Evolutionary conservation across 37 sponge, comb jelly and placozoan species (phyloP).

Genomic region (Lycopodina hypogea): DNA sequence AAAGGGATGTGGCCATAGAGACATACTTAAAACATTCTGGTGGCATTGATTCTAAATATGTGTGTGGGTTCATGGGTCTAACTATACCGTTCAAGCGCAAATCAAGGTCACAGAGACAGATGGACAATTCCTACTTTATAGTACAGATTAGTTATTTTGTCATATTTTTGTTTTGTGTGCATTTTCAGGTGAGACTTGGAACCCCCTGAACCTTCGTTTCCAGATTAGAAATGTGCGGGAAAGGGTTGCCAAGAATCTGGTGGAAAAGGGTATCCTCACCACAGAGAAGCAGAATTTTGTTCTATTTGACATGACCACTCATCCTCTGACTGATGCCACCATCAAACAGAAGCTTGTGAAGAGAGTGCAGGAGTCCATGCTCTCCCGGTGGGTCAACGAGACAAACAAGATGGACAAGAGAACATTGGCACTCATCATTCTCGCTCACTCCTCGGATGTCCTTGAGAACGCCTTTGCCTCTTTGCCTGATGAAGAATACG

Average conservation of each 20-base stretch:
- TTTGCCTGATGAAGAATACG: conserved; percentile 95
- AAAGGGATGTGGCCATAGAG: too few relatives aligned
- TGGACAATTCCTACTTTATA: too few relatives aligned
- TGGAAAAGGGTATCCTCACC: conserved; percentile 96
- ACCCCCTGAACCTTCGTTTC: conserved; percentile 93
- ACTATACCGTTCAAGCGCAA: too few relatives aligned
- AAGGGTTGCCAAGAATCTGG: conserved; percentile 97
- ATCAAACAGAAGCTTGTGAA: conserved; percentile 89
- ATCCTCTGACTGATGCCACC: conserved; percentile 88
- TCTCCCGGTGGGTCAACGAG: conserved; percentile 92
- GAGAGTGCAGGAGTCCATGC: conserved; percentile 92
- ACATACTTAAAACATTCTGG: too few relatives aligned
- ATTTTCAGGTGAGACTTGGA: conserved; percentile 97
- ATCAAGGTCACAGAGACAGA: too few relatives aligned
- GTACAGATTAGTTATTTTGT: too few relatives aligned
- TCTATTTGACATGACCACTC: conserved; percentile 99
- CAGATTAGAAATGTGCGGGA: conserved; percentile 97
- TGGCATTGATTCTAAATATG: too few relatives aligned
- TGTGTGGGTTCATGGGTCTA: too few relatives aligned
- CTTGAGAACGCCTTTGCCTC: conserved; percentile 95
- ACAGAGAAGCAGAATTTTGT: conserved; percentile 99
- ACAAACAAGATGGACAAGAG: conserved; percentile 89
- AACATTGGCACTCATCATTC: conserved; percentile 79
- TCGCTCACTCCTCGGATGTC: conserved; percentile 96
- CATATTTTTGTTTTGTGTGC: too few relatives aligned